Evolutionary conservation across 2,113 vertebrate species (phyloP).

Genomic region (Leptodactylus fuscus): DNA sequence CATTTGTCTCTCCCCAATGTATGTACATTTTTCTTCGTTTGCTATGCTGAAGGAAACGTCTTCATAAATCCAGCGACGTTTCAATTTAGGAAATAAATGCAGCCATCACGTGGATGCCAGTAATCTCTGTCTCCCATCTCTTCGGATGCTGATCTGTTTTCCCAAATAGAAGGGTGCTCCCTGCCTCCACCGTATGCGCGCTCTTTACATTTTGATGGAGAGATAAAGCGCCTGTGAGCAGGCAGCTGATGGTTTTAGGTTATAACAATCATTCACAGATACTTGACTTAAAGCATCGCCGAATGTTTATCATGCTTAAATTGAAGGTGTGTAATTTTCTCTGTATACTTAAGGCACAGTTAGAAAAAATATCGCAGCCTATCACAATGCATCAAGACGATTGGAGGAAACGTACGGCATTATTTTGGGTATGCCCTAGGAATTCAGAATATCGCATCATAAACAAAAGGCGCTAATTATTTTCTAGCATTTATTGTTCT

Average conservation of each 20-base stretch:
- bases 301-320: constrained; percentile 49
- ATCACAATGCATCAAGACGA: not conserved
- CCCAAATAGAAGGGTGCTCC: constrained; percentile 22
- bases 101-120: constrained; percentile 49
- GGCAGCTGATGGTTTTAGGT: constrained; percentile 49
- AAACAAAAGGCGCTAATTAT: not conserved
- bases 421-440: not conserved
- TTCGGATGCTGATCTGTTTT: constrained; percentile 39
- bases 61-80: constrained; percentile 62
- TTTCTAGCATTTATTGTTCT: not conserved
- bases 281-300: constrained; percentile 43
- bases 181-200: not conserved
- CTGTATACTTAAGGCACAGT: constrained; percentile 29
- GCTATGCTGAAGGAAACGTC: constrained; percentile 49
- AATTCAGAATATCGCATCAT: not conserved
- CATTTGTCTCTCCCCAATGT: constrained; percentile 51
- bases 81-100: constrained; percentile 56
- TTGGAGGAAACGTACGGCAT: not conserved
- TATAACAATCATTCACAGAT: constrained; percentile 46
- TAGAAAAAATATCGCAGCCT: not conserved
- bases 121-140: constrained; percentile 55
- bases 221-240: constrained; percentile 39
- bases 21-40: constrained; percentile 66
- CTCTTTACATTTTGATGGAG: constrained; percentile 44
- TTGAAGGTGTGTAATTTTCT: constrained; percentile 41